These are phyloP conservation scores for Puma concolor DNA, from an alignment of 2,113 vertebrate genomes.

Conservation along the genomic window DNA sequence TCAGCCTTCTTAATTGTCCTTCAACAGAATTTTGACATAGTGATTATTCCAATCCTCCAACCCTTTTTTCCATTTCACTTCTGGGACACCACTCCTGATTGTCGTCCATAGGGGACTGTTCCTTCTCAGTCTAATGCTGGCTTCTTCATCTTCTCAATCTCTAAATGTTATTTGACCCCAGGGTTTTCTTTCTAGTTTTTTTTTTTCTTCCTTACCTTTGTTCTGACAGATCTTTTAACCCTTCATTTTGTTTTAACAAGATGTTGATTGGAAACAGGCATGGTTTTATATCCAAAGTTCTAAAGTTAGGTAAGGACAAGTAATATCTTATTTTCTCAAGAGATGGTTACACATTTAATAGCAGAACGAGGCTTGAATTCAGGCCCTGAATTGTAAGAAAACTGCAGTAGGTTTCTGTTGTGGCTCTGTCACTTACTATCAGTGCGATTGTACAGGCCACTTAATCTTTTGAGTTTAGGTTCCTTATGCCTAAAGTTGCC, in stretches of 20 bases:
- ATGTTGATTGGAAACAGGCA: neutral
- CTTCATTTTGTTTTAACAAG: neutral
- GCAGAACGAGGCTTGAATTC: neutral
- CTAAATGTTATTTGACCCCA: neutral
- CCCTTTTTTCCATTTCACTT: neutral
- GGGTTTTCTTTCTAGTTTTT: neutral
- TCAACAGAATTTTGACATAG: neutral
- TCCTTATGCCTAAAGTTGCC: neutral
- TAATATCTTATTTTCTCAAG: neutral
- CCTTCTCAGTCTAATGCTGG: neutral
- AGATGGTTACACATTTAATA: neutral
- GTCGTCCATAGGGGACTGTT: neutral
- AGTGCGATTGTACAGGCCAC: neutral
- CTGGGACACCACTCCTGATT: neutral
- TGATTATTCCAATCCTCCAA: neutral
- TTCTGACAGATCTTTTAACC: neutral
- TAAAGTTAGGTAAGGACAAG: neutral
- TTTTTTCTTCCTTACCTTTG: neutral
- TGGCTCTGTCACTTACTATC: neutral
- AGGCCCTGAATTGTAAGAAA: neutral
- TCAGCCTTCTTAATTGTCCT: neutral
- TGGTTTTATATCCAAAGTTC: neutral
- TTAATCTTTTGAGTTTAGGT: neutral
- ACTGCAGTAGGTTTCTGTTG: neutral
- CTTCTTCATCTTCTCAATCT: neutral